Base-by-base conservation (phyloP, 2,797 vertebrate species). In the Simalia tracyae region DNA sequence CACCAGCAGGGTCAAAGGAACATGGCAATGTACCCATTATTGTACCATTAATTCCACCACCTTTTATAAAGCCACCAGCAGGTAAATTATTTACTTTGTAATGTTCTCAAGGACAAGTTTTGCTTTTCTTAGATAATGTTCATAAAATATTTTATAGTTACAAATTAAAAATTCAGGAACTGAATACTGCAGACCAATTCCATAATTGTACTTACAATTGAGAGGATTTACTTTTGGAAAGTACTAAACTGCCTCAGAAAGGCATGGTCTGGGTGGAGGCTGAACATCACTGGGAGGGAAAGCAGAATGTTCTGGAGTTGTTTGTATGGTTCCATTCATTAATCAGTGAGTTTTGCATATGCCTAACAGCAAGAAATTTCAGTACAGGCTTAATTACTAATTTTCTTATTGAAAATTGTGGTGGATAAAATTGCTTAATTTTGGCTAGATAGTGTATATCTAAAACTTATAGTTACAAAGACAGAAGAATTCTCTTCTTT, bases 41-140 rank as follows among this genome's bases (percentile, higher is more conserved):
- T 93, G 98, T 99, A 96, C 99, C 99, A 96, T 98, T 99, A 98
- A 98, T 99, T 97, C 99, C 99, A 56, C 99, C 99, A 54, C 99
- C 99, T 95, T 98, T 99, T 97, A 99, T 99, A 98, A 99, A 99
- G 97, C 98, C 98, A 97, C 98, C 99, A 97, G 98, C 99, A 98
- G 99, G 99, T 99, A 98, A 97, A 96, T 96, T 61, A 3, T 92
- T 94, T 95, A 91, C 92, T 50, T 94, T 46, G 31, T 91, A 93
- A 42, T 6, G n/a, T 66, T 94, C 66, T 5, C 31, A 89, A 90
- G 59, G 54, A 50, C 0, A 0, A 91, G 60, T 94, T 93, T 90
- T 84, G 86, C 91, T 64, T 26, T 89, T 92, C 15, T 89, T 92
- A 31, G 90, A 50, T 92, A 31, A 0, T 1, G 84, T 0, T 57